Conservation (phyloP, 1,140 invertebrate species). For the Apocrypta bakeri region DNA sequence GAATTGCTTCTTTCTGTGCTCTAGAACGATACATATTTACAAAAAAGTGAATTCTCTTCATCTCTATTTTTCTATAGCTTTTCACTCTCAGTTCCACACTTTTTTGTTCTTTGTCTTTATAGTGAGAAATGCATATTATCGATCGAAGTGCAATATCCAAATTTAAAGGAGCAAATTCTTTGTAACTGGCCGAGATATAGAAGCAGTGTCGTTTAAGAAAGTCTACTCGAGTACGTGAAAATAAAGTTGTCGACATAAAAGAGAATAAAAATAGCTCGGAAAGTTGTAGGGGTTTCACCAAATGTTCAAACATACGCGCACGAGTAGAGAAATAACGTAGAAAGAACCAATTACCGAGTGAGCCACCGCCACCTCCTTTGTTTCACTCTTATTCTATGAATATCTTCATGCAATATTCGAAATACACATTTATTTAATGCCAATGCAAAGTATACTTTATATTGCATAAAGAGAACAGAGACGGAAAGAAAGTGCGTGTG, state of each 20-base stretch:
- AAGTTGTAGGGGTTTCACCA: no score
- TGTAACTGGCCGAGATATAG: no score
- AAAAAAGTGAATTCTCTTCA: no score
- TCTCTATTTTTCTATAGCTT: no score
- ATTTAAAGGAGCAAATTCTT: no score
- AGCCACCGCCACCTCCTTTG: conserved; percentile 66
- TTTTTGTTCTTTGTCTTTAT: not conserved
- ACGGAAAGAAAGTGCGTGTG: no score
- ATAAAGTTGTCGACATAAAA: not conserved
- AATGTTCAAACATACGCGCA: no score
- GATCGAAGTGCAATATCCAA: no score
- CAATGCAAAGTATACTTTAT: not conserved
- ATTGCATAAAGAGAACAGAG: not conserved
- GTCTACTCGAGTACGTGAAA: not conserved
- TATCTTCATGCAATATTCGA: conserved; percentile 73
- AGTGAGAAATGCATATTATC: not conserved
- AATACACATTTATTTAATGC: conserved; percentile 66
- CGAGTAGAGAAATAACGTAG: no score
- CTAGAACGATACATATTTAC: not conserved
- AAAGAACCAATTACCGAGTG: conserved; percentile 66
- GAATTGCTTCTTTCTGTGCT: not conserved
- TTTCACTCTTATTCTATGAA: conserved; percentile 50
- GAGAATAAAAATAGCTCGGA: no score
- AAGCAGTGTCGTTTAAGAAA: not conserved
- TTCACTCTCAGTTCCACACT: not conserved